phyloP scores from a whole-genome alignment of 23 tunicate genomes.

The Ascidia mentula region DNA sequence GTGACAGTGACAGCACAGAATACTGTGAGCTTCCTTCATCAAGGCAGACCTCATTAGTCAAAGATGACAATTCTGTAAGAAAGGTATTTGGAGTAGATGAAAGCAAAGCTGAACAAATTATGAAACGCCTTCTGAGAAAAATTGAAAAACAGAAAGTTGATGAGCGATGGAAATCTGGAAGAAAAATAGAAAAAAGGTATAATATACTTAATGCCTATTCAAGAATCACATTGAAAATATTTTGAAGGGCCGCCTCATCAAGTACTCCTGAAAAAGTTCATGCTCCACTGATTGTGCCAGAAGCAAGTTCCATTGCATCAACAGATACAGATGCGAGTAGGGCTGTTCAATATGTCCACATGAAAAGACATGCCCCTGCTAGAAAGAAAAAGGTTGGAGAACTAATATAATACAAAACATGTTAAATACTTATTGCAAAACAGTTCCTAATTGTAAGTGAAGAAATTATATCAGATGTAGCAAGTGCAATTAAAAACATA shows the following conservation, averaged over 20 bases:
- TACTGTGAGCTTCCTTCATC: conserved; percentile 63
- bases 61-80: neutral
- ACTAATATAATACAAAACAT: neutral
- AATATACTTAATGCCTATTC: too few species aligned
- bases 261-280: conserved; percentile 52
- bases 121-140: conserved; percentile 48
- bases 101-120: conserved; percentile 42
- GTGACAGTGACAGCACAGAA: conserved; percentile 72
- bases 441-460: too few species aligned
- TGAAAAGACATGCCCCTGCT: conserved; percentile 5
- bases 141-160: conserved; percentile 38
- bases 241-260: conserved; percentile 28
- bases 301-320: conserved; percentile 64
- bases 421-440: too few species aligned
- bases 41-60: conserved; percentile 20
- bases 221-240: neutral
- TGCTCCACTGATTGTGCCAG: conserved; percentile 33
- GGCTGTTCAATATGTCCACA: neutral
- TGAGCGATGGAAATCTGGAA: conserved; percentile 13
- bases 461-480: too few species aligned
- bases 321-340: conserved; percentile 51
- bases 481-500: too few species aligned
- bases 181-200: neutral
- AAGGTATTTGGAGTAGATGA: conserved; percentile 38
- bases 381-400: conserved; percentile 17